Percentiles rank a stretch among this genome's conserved stretches.
Conservation (phyloP, 1,140 invertebrate genomes). For the Pararge aegeria region DNA sequence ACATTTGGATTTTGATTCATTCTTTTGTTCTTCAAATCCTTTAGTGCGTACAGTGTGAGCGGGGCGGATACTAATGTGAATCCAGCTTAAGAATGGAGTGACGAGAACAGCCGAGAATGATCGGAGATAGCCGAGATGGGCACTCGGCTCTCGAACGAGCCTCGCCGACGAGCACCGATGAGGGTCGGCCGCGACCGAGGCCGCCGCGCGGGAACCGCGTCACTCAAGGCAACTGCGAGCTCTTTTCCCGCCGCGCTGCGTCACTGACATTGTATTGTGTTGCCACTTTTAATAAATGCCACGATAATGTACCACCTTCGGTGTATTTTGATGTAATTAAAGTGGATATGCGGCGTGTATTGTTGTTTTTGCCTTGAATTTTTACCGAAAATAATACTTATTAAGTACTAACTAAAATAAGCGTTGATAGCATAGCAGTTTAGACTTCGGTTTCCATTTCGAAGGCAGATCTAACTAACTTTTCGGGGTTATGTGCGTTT, state of each 20-base stretch:
- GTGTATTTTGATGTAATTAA: slow-evolving; percentile 17
- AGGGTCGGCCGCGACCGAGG: slow-evolving; percentile 64
- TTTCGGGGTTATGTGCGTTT: too few relatives aligned
- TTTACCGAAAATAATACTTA: not conserved
- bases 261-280: slow-evolving; percentile 56
- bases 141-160: too few relatives aligned
- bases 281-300: slow-evolving; percentile 48
- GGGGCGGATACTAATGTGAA: too few relatives aligned
- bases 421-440: too few relatives aligned
- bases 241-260: slow-evolving; percentile 66
- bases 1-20: too few relatives aligned
- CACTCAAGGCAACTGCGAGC: slow-evolving; percentile 55
- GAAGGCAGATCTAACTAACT: too few relatives aligned
- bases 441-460: too few relatives aligned
- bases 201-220: slow-evolving; percentile 61
- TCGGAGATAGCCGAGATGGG: too few relatives aligned
- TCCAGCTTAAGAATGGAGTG: too few relatives aligned
- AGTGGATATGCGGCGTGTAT: not conserved
- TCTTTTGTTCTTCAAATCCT: too few relatives aligned
- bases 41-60: too few relatives aligned
- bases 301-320: slow-evolving; percentile 27
- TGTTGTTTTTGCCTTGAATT: slow-evolving; percentile 1
- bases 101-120: slow-evolving; percentile 30
- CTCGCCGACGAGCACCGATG: slow-evolving; percentile 39
- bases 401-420: too few relatives aligned